Evolutionary conservation across 92 coral and sea anemone genomes (phyloP).

Genomic region (Umimayanthus kanabou): DNA sequence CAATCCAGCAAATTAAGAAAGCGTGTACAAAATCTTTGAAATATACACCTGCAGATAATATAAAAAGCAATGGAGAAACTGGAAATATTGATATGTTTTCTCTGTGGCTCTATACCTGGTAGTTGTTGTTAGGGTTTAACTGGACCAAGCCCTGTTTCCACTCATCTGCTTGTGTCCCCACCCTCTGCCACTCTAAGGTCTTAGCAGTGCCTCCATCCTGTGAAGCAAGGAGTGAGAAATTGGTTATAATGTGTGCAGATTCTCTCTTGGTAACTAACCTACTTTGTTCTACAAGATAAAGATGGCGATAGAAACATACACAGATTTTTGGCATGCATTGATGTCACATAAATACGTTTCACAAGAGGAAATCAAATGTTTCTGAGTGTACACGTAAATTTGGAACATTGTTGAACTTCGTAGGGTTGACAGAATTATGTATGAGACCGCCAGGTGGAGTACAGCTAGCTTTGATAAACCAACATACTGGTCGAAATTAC

Average conservation of each 20-base stretch:
- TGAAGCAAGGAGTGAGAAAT: neutral
- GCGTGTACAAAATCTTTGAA: too few relatives aligned
- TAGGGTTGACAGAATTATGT: too few relatives aligned
- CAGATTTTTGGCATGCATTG: neutral
- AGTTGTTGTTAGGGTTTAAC: slow-evolving; percentile 55
- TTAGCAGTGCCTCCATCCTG: slow-evolving; percentile 56
- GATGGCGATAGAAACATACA: neutral
- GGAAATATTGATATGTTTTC: neutral
- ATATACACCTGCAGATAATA: neutral
- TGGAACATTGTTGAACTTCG: too few relatives aligned
- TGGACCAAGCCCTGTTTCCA: slow-evolving; percentile 87
- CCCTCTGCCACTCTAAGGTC: slow-evolving; percentile 66
- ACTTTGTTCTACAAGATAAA: neutral
- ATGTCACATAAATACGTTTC: neutral
- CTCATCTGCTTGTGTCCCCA: slow-evolving; percentile 82
- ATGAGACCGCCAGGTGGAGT: too few relatives aligned
- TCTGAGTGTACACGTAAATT: too few relatives aligned
- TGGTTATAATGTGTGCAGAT: neutral
- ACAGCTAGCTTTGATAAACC: too few relatives aligned
- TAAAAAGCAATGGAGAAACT: neutral
- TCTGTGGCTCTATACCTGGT: slow-evolving; percentile 51
- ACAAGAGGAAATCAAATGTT: too few relatives aligned
- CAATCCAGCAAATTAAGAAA: too few relatives aligned
- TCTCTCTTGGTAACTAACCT: neutral
- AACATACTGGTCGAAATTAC: too few relatives aligned